phyloP scores from a whole-genome alignment of 2,797 vertebrate species.

The Sphenopsis melanotis region DNA sequence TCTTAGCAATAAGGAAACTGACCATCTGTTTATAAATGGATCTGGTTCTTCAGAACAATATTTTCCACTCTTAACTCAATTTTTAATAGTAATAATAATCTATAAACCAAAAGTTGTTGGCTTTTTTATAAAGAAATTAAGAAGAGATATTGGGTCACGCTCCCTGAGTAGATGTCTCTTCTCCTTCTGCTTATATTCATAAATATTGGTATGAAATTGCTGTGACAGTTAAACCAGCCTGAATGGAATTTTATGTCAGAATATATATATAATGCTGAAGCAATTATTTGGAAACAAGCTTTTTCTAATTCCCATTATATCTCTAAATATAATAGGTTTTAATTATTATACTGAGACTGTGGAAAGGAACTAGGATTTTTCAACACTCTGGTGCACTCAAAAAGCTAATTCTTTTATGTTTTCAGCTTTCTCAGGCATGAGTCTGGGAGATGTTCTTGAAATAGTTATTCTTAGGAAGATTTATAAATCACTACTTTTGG shows the following conservation, averaged over 20 bases:
- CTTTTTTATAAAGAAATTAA: neutral
- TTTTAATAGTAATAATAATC: constrained; percentile 22
- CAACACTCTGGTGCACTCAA: neutral
- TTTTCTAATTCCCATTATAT: constrained; percentile 38
- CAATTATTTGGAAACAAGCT: constrained; percentile 15
- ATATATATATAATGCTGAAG: constrained; percentile 54
- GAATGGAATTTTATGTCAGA: constrained; percentile 38
- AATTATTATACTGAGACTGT: neutral
- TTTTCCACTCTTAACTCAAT: constrained; percentile 18
- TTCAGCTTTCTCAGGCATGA: neutral
- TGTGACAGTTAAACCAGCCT: constrained; percentile 52
- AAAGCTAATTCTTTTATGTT: constrained; percentile 21
- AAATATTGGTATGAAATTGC: constrained; percentile 40
- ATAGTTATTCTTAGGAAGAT: constrained; percentile 8
- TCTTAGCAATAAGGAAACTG: constrained; percentile 44
- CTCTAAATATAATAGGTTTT: constrained; percentile 12
- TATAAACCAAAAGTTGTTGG: constrained; percentile 46
- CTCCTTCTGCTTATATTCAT: constrained; percentile 3
- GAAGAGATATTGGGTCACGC: neutral
- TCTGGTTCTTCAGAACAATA: constrained; percentile 34
- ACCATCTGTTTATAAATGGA: neutral
- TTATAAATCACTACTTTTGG: constrained; percentile 4
- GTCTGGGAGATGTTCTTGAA: constrained; percentile 33
- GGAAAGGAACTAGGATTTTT: constrained; percentile 11
- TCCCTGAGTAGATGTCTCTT: neutral